Conservation (phyloP, 2,113 vertebrate genomes). For the Lampris megalopsis region DNA sequence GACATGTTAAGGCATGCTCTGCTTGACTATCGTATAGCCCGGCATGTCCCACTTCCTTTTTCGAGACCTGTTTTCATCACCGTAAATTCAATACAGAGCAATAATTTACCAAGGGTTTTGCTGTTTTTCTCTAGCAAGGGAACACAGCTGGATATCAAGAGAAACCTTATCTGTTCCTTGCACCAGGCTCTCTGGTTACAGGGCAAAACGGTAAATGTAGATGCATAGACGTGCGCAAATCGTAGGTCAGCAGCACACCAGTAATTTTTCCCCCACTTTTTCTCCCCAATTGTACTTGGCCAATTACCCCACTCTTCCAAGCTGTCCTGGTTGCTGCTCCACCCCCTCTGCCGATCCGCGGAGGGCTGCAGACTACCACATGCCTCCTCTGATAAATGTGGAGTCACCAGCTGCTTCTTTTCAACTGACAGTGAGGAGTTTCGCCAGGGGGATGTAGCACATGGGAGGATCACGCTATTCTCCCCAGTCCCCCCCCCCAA, state of each 20-base stretch:
- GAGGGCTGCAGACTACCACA: too few species aligned
- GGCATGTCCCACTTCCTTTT: slow-evolving; percentile 14
- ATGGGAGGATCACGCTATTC: too few species aligned
- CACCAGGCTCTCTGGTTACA: background rate
- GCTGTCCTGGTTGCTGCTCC: too few species aligned
- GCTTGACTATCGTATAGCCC: slow-evolving; percentile 36
- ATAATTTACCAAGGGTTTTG: background rate
- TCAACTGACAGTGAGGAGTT: too few species aligned
- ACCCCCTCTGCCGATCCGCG: too few species aligned
- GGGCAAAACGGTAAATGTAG: background rate
- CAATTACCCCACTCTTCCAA: too few species aligned
- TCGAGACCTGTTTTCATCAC: slow-evolving; percentile 19
- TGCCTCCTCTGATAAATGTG: too few species aligned
- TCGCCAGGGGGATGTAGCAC: too few species aligned
- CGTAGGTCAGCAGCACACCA: background rate
- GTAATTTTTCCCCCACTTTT: too few species aligned
- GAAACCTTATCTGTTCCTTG: background rate
- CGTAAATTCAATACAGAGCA: slow-evolving; percentile 28
- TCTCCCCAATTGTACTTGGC: too few species aligned
- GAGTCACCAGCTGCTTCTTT: too few species aligned
- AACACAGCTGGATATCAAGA: background rate
- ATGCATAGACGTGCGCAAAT: slow-evolving; percentile 23
- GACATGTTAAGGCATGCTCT: slow-evolving; percentile 56
- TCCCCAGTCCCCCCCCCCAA: too few species aligned
- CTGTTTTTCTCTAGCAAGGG: slow-evolving; percentile 11